Conservation (phyloP, 2,888 invertebrate species). For the Linnaemya tessellans region DNA sequence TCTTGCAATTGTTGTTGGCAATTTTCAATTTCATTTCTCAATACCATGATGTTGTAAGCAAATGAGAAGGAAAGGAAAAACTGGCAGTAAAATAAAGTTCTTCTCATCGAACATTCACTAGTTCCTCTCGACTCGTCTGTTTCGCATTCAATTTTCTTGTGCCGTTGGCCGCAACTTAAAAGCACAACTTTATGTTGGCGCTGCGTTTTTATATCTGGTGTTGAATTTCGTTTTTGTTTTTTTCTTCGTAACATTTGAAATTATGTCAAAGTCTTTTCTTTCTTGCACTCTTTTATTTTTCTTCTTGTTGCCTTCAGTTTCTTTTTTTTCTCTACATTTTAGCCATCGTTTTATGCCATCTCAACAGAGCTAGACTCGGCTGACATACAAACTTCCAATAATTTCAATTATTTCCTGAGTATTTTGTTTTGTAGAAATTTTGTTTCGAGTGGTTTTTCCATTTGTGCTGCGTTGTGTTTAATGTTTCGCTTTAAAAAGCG, state of each 20-base stretch:
- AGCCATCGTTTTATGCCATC: constrained; percentile 49
- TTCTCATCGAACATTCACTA: not conserved
- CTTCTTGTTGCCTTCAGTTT: not conserved
- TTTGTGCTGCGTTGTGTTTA: not conserved
- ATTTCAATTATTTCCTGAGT: not conserved
- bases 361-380: constrained; percentile 20
- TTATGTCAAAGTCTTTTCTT: constrained; percentile 62
- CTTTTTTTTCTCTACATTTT: constrained; percentile 4
- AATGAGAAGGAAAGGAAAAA: not conserved
- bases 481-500: not conserved
- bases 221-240: not conserved
- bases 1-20: constrained; percentile 9
- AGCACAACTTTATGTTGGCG: constrained; percentile 33
- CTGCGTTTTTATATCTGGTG: constrained; percentile 17
- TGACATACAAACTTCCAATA: constrained; percentile 14
- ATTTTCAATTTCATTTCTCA: constrained; percentile 11
- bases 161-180: constrained; percentile 21
- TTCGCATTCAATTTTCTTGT: constrained; percentile 3
- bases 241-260: constrained; percentile 38
- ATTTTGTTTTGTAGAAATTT: constrained; percentile 22
- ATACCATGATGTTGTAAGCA: constrained; percentile 48
- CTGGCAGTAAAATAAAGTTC: not conserved
- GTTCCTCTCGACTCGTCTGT: constrained; percentile 3
- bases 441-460: constrained; percentile 20
- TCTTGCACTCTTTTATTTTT: not conserved